A percentile compares a stretch with the other conserved stretches of the same genome.
Evolutionary conservation across 2,797 vertebrate species (phyloP).

Genomic region (Apodemus agrarius): DNA sequence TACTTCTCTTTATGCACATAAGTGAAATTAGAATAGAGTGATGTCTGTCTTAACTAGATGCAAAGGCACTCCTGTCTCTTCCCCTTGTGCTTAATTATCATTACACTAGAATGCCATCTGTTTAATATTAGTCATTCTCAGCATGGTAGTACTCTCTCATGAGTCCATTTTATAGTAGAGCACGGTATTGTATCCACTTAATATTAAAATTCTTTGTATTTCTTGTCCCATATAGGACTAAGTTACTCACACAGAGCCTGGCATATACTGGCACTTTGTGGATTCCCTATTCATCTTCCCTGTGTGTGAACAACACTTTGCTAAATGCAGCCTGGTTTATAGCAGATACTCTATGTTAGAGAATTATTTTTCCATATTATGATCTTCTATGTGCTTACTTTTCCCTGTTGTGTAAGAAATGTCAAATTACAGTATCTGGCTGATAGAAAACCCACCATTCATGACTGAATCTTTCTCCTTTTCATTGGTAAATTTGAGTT

Average conservation of each 20-base stretch:
- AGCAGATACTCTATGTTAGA: neutral
- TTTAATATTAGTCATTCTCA: neutral
- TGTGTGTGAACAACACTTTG: neutral
- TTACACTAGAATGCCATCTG: neutral
- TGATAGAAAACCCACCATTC: neutral
- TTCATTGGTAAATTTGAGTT: neutral
- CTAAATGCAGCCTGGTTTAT: neutral
- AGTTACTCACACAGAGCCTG: neutral
- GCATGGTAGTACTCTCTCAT: neutral
- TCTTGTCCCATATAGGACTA: no score
- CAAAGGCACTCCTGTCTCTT: neutral
- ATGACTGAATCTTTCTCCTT: neutral
- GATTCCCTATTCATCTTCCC: neutral
- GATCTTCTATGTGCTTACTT: neutral
- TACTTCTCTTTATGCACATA: neutral
- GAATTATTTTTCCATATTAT: neutral
- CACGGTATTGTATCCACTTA: neutral
- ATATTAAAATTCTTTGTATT: neutral
- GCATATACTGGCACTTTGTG: neutral
- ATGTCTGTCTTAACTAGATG: neutral
- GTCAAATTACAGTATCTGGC: neutral
- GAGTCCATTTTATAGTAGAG: neutral
- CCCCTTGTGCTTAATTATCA: neutral
- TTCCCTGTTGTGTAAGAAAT: neutral
- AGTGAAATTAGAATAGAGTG: neutral